Evolutionary conservation across 2,113 vertebrate species (phyloP).

Genomic region (Aramus guarauna): DNA sequence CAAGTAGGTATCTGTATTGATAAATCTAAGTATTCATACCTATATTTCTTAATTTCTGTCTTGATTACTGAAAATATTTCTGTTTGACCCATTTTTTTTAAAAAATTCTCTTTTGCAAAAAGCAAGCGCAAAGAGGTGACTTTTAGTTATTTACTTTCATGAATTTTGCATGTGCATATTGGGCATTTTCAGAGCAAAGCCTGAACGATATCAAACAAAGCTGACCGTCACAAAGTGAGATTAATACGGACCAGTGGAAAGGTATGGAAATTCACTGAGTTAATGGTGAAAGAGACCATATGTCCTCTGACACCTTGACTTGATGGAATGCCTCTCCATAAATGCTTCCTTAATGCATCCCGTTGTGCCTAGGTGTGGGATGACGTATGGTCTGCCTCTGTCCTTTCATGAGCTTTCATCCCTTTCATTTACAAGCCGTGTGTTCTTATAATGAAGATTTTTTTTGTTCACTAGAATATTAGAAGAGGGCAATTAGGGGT

Average conservation of each 20-base stretch:
- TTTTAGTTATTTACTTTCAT: background rate
- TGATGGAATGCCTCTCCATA: slow-evolving; percentile 53
- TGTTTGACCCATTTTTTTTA: background rate
- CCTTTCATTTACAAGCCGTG: slow-evolving; percentile 15
- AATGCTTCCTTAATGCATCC: slow-evolving; percentile 50
- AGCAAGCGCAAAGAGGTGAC: background rate
- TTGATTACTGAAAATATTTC: background rate
- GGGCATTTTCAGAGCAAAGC: background rate
- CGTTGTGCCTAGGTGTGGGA: slow-evolving; percentile 18
- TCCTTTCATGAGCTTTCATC: slow-evolving; percentile 43
- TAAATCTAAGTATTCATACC: background rate
- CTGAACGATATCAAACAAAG: background rate
- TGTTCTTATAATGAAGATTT: slow-evolving; percentile 33
- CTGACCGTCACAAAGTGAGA: background rate
- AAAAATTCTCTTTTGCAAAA: background rate
- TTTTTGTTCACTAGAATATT: slow-evolving; percentile 32
- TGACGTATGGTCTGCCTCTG: slow-evolving; percentile 7
- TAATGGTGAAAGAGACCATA: slow-evolving; percentile 50
- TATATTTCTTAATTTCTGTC: background rate
- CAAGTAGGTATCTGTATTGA: background rate
- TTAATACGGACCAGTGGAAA: background rate
- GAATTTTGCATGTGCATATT: background rate
- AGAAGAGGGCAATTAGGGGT: slow-evolving; percentile 22
- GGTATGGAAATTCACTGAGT: background rate
- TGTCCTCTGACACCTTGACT: slow-evolving; percentile 29